Percentiles rank a stretch among this genome's conserved stretches.
Evolutionary conservation across 1,140 invertebrate species (phyloP).

Genomic region (Drosophila pachea): DNA sequence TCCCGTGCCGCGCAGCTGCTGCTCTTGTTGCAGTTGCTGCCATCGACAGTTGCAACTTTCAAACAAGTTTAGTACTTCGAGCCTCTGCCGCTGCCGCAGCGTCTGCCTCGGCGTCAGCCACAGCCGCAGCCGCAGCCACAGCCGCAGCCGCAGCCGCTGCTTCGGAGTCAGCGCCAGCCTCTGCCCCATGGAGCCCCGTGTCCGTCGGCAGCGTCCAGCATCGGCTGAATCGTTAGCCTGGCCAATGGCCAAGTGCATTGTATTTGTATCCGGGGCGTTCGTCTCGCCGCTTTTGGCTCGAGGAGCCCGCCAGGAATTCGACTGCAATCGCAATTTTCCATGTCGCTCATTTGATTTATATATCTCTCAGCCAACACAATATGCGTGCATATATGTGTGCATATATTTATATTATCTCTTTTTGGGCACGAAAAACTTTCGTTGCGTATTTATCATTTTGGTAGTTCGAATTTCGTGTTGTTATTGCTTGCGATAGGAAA

Average conservation of each 20-base stretch:
- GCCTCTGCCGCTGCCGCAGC: constrained; percentile 8
- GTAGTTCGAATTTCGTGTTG: constrained; percentile 18
- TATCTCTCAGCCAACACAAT: not conserved
- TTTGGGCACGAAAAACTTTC: constrained; percentile 64
- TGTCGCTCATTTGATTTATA: constrained; percentile 32
- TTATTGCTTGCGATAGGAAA: constrained; percentile 50
- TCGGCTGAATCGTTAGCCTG: constrained; percentile 15
- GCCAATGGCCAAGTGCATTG: constrained; percentile 38
- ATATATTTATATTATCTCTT: constrained; percentile 22
- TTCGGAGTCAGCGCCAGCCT: not conserved
- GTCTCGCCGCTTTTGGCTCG: not conserved
- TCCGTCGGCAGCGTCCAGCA: constrained; percentile 5
- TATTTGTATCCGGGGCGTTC: constrained; percentile 30
- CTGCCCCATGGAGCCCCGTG: not conserved
- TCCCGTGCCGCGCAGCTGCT: constrained; percentile 11
- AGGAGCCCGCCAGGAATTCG: constrained; percentile 52
- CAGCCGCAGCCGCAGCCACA: too few species aligned
- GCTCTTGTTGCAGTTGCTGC: constrained; percentile 35
- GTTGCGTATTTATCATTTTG: constrained; percentile 37
- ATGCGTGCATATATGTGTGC: not conserved
- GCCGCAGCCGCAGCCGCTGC: not conserved
- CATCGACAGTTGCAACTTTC: constrained; percentile 66
- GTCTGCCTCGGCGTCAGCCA: not conserved
- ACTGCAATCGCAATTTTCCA: constrained; percentile 20
- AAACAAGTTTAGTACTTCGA: constrained; percentile 67